These are phyloP conservation scores for Grallaria varia DNA, from an alignment of 2,113 vertebrate species.

Conservation along the genomic window DNA sequence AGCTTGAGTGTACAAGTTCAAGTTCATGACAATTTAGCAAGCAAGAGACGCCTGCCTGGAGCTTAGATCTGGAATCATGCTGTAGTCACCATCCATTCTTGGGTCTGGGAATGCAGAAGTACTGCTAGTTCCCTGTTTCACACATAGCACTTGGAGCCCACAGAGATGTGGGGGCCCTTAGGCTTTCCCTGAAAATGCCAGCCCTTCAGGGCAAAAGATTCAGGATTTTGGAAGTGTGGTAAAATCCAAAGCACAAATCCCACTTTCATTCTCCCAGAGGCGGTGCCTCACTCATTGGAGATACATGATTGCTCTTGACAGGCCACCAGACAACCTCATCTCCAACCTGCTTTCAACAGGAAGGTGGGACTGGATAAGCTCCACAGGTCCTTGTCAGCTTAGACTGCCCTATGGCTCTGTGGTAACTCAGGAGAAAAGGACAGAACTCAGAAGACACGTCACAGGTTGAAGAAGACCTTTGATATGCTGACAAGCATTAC, in stretches of 20 bases:
- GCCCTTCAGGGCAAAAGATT: background rate
- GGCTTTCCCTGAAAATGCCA: background rate
- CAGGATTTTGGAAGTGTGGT: background rate
- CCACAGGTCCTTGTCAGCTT: background rate
- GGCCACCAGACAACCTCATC: background rate
- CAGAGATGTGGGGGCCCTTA: background rate
- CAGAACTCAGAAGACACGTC: background rate
- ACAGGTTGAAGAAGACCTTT: background rate
- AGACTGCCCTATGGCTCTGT: background rate
- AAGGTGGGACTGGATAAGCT: background rate
- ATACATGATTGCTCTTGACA: background rate
- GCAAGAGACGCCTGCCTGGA: background rate
- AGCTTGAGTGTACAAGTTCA: background rate
- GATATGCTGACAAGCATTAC: background rate
- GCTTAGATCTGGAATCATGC: background rate
- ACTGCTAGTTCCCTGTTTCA: background rate
- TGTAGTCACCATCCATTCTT: background rate
- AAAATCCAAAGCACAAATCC: background rate
- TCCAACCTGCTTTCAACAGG: background rate
- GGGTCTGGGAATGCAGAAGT: background rate
- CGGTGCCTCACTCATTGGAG: background rate
- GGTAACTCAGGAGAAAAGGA: background rate
- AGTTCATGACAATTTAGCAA: rapidly evolving
- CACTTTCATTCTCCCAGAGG: background rate
- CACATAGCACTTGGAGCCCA: rapidly evolving